Evolutionary conservation across 2,888 invertebrate species (phyloP).

Genomic region (Athetis lepigone): DNA sequence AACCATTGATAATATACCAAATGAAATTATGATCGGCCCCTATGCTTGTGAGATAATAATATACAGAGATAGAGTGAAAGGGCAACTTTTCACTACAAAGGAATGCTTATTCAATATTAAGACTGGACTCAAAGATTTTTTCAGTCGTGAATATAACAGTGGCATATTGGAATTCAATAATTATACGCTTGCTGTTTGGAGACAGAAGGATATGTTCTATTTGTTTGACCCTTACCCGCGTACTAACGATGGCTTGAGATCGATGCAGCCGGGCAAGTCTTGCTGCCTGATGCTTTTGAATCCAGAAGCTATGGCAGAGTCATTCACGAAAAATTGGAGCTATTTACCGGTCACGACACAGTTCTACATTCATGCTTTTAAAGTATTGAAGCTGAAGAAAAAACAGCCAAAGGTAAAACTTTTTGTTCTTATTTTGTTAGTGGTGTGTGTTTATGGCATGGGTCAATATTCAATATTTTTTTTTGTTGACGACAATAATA

Average conservation of each 20-base stretch:
- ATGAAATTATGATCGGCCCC: conserved; percentile 89
- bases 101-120: conserved; percentile 88
- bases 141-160: conserved; percentile 86
- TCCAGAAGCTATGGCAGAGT: conserved; percentile 89
- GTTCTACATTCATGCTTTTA: conserved; percentile 91
- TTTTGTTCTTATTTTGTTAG: conserved; percentile 1
- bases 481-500: background rate
- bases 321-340: conserved; percentile 89
- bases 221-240: conserved; percentile 92
- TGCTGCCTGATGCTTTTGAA: conserved; percentile 92
- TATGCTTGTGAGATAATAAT: conserved; percentile 91
- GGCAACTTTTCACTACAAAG: conserved; percentile 86
- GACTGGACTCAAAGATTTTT: conserved; percentile 87
- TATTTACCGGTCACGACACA: conserved; percentile 85
- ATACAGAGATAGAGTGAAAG: conserved; percentile 87
- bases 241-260: conserved; percentile 88
- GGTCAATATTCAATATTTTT: background rate
- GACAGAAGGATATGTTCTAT: conserved; percentile 91
- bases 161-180: conserved; percentile 91
- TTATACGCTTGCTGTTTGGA: conserved; percentile 91
- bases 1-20: conserved; percentile 89
- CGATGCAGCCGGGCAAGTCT: conserved; percentile 90
- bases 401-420: conserved; percentile 77
- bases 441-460: no score
- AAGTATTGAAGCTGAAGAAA: conserved; percentile 89